phyloP scores from a whole-genome alignment of 2,113 vertebrate species.

The Pachypanchax playfairii region DNA sequence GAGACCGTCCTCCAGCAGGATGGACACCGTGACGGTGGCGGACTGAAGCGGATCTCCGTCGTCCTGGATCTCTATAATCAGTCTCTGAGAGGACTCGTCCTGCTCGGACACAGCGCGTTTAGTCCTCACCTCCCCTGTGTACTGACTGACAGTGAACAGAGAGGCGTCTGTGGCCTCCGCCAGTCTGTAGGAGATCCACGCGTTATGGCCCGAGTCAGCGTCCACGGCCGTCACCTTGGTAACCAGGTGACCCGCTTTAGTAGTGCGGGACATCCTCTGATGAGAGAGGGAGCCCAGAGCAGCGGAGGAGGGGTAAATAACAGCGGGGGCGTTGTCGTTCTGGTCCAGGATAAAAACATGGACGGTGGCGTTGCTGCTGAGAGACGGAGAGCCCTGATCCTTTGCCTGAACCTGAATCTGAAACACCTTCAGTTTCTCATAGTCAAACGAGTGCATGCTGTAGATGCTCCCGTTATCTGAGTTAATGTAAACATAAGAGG shows the following conservation, averaged over 20 bases:
- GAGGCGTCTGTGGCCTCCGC: conserved; percentile 75
- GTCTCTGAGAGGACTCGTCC: conserved; percentile 79
- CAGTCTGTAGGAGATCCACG: conserved; percentile 83
- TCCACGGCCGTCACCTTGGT: conserved; percentile 84
- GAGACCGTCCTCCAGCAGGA: conserved; percentile 68
- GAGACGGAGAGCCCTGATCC: conserved; percentile 75
- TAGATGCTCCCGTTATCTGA: conserved; percentile 80
- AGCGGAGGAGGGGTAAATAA: conserved; percentile 75
- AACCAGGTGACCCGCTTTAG: conserved; percentile 80
- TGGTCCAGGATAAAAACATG: conserved; percentile 82
- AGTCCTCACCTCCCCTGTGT: conserved; percentile 82
- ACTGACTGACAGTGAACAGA: conserved; percentile 76
- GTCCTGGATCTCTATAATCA: conserved; percentile 80
- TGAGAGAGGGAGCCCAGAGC: conserved; percentile 71
- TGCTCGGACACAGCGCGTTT: conserved; percentile 74
- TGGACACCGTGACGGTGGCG: conserved; percentile 78
- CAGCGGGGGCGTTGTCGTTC: conserved; percentile 81
- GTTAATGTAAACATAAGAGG: conserved; percentile 81
- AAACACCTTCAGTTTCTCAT: conserved; percentile 81
- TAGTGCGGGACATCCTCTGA: conserved; percentile 76
- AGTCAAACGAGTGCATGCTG: conserved; percentile 78
- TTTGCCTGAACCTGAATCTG: conserved; percentile 81
- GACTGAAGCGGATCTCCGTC: conserved; percentile 79
- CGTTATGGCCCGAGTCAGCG: conserved; percentile 84
- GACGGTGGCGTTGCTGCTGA: conserved; percentile 77